A percentile compares a stretch with the other conserved stretches of the same genome.
These are phyloP conservation scores for Sipha maydis DNA, from an alignment of 2,888 invertebrate genomes.

Conservation along the genomic window DNA sequence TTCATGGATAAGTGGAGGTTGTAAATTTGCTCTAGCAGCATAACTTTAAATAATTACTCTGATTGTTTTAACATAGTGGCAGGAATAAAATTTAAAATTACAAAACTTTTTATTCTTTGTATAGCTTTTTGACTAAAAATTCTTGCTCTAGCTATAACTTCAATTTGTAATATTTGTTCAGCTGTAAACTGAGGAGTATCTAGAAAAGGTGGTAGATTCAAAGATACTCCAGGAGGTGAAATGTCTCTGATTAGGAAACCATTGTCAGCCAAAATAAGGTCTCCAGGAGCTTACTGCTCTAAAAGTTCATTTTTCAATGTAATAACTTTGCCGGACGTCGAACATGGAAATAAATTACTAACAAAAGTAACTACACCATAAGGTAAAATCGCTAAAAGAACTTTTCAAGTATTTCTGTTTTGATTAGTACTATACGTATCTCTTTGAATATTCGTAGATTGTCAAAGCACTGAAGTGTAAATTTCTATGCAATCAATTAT, in stretches of 20 bases:
- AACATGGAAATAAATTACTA: not conserved
- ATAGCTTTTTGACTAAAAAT: constrained; percentile 56
- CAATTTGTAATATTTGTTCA: constrained; percentile 5
- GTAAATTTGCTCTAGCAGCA: not conserved
- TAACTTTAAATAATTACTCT: constrained; percentile 37
- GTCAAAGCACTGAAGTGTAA: not conserved
- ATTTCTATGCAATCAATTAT: not conserved
- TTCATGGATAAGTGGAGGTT: too few relatives aligned
- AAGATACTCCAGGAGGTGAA: constrained; percentile 42
- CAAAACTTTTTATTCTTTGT: constrained; percentile 34
- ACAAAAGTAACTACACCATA: not conserved
- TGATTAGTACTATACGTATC: not conserved
- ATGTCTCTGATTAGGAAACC: constrained; percentile 60
- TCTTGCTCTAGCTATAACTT: constrained; percentile 44
- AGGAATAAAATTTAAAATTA: constrained; percentile 50
- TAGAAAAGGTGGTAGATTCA: constrained; percentile 57
- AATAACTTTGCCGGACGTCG: not conserved
- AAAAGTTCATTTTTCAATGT: constrained; percentile 6
- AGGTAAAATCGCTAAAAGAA: not conserved
- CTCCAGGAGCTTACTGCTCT: constrained; percentile 43
- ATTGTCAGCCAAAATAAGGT: constrained; percentile 61
- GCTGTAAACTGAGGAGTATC: constrained; percentile 43
- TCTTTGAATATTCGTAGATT: not conserved
- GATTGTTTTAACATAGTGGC: constrained; percentile 28
- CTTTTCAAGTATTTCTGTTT: not conserved